These are phyloP conservation scores for Perizoma flavofasciatum DNA, from an alignment of 2,888 invertebrate species.

Conservation along the genomic window DNA sequence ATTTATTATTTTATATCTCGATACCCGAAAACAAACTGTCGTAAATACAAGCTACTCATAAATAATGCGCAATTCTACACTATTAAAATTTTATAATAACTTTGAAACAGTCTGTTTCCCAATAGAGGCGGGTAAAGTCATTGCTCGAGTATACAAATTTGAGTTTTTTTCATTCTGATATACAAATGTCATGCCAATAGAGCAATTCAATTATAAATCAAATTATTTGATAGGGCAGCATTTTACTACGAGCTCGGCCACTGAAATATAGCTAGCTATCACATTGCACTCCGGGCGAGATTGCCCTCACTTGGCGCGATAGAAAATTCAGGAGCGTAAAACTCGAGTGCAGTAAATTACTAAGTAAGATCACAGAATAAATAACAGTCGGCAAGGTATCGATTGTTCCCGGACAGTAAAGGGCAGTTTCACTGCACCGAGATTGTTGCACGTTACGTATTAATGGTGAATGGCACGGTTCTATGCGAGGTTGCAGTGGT, in stretches of 20 bases:
- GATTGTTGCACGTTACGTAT: conserved; percentile 62
- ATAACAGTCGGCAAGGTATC: conserved; percentile 46
- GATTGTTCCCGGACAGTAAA: conserved; percentile 59
- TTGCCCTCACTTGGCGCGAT: conserved; percentile 45
- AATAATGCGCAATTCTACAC: too few relatives aligned
- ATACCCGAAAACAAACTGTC: too few relatives aligned
- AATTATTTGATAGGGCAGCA: conserved; percentile 18
- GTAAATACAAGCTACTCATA: too few relatives aligned
- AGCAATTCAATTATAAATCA: conserved; percentile 15
- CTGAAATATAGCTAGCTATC: conserved; percentile 25
- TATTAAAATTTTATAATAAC: too few relatives aligned
- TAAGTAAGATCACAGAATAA: conserved; percentile 44
- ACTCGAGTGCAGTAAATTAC: conserved; percentile 62
- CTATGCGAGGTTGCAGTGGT: conserved; percentile 14
- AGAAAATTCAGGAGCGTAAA: conserved; percentile 52
- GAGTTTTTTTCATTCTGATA: too few relatives aligned
- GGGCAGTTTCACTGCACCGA: conserved; percentile 56
- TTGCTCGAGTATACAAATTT: too few relatives aligned
- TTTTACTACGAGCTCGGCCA: conserved; percentile 16
- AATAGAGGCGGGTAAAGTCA: too few relatives aligned
- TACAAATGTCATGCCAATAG: conserved; percentile 3
- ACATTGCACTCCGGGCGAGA: conserved; percentile 40
- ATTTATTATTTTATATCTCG: too few relatives aligned
- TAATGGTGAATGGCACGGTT: conserved; percentile 50
- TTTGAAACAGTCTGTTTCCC: too few relatives aligned